Evolutionary conservation across 1,140 invertebrate genomes (phyloP).

Genomic region (Danaus melanippus): DNA sequence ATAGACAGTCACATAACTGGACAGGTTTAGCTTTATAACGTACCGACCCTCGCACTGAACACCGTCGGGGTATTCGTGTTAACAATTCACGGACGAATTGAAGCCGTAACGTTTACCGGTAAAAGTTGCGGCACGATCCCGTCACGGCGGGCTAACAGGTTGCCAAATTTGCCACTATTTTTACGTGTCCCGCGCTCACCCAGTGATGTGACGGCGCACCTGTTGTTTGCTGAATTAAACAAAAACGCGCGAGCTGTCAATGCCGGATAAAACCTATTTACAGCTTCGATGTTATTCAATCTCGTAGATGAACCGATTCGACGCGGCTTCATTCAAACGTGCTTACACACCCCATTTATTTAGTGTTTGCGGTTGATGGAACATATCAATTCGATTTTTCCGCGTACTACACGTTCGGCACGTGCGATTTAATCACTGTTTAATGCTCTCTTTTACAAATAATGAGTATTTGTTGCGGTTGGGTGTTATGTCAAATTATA

Average conservation of each 20-base stretch:
- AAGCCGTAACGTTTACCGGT: conserved; percentile 28
- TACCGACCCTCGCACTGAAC: conserved; percentile 14
- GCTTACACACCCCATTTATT: too few species aligned
- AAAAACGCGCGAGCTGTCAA: conserved; percentile 21
- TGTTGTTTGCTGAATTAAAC: conserved; percentile 46
- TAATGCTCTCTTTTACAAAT: too few species aligned
- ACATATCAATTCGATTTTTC: too few species aligned
- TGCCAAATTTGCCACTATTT: conserved; percentile 64
- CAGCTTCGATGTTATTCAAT: conserved; percentile 15
- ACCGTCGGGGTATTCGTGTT: conserved; percentile 27
- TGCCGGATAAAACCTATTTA: conserved; percentile 23
- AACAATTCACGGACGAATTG: conserved; percentile 35
- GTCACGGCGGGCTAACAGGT: conserved; percentile 48
- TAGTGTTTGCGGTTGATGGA: too few species aligned
- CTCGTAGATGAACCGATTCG: conserved; percentile 5
- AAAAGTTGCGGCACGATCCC: conserved; percentile 36
- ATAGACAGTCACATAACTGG: too few species aligned
- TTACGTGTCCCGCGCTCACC: conserved; percentile 45
- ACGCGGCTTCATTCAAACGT: too few species aligned
- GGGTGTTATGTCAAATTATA: too few species aligned
- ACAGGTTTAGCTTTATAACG: too few species aligned
- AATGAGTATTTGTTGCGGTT: too few species aligned
- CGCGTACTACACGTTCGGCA: too few species aligned
- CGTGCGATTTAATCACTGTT: too few species aligned
- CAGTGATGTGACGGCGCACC: conserved; percentile 57